Percentiles rank a stretch among this genome's conserved stretches.
phyloP scores from a whole-genome alignment of 2,888 invertebrate genomes.

The Cylloceria caligata region DNA sequence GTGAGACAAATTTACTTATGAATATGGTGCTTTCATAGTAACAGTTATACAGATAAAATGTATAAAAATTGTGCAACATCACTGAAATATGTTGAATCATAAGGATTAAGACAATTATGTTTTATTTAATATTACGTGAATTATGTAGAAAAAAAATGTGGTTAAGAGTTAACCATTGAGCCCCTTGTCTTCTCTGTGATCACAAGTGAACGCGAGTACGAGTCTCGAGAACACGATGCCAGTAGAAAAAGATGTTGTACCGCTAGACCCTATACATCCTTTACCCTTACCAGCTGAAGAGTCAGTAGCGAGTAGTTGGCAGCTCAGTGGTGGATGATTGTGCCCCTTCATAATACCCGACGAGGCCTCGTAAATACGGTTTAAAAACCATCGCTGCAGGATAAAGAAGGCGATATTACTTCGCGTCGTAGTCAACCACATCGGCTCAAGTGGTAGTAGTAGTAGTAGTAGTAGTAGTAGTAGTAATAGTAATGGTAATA shows the following conservation, averaged over 20 bases:
- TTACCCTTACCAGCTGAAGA: background rate
- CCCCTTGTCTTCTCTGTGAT: background rate
- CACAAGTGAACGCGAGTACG: background rate
- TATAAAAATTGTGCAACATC: background rate
- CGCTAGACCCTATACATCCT: background rate
- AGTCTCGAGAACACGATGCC: background rate
- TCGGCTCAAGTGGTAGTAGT: conserved; percentile 6
- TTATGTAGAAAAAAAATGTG: background rate
- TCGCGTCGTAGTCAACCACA: conserved; percentile 27
- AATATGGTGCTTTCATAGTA: no score
- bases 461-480: conserved; percentile 8
- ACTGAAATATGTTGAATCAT: no score
- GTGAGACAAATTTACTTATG: no score
- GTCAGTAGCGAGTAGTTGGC: conserved; percentile 7
- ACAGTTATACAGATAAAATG: background rate
- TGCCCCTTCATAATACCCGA: conserved; percentile 71
- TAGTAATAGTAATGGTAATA: no score
- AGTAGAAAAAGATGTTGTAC: background rate
- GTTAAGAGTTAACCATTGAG: background rate
- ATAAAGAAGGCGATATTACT: conserved; percentile 72
- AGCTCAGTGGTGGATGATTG: conserved; percentile 67
- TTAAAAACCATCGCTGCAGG: conserved; percentile 74
- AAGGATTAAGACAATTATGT: no score
- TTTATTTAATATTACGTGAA: no score
- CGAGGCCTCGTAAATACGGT: conserved; percentile 73